These are phyloP conservation scores for Platyrinchus mystaceus DNA, from an alignment of 2,797 vertebrate species.

Conservation along the genomic window DNA sequence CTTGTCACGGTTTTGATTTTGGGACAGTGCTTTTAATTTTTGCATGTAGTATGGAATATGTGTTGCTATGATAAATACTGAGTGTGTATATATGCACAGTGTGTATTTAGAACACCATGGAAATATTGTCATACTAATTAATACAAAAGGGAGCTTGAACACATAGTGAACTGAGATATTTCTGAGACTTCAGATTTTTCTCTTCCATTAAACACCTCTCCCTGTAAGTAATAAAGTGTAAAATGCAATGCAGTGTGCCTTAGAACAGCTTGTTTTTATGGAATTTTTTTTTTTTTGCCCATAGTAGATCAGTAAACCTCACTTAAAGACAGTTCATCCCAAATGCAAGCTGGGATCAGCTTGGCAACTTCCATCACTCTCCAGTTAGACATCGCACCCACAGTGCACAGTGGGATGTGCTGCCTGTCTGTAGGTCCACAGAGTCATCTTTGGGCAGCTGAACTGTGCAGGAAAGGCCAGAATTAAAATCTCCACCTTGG, in stretches of 20 bases:
- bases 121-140: background rate
- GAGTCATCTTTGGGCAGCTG: background rate
- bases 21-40: background rate
- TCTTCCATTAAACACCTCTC: background rate
- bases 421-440: background rate
- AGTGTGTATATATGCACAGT: background rate
- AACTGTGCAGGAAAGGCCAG: background rate
- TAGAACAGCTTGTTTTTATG: background rate
- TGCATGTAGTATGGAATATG: accelerated
- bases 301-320: background rate
- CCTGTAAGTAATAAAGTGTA: background rate
- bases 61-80: accelerated
- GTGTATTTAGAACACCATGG: accelerated
- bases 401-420: background rate
- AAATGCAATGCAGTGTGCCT: background rate
- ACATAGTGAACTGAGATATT: background rate
- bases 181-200: background rate
- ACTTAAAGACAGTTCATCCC: background rate
- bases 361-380: background rate
- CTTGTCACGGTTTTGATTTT: accelerated
- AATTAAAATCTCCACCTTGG: background rate
- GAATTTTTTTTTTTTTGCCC: background rate
- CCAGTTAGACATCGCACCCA: background rate
- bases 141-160: background rate
- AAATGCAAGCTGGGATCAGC: background rate